phyloP scores from a whole-genome alignment of 1,140 invertebrate genomes.

The Leptestheria dahalacensis region DNA sequence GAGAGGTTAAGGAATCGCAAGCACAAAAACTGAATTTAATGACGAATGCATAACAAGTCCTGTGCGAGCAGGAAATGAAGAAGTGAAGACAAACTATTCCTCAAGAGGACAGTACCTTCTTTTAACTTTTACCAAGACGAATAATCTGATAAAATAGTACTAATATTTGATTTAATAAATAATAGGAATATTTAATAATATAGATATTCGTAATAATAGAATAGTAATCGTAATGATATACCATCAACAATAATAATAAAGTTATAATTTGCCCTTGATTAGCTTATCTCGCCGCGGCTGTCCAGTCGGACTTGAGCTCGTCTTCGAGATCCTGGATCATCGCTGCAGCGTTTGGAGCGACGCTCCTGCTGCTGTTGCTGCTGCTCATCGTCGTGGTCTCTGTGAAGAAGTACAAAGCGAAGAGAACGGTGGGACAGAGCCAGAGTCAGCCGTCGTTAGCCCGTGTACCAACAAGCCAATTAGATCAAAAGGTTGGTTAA shows the following conservation, averaged over 20 bases:
- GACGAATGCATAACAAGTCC: too few relatives aligned
- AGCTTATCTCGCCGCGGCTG: neutral
- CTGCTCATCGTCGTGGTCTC: neutral
- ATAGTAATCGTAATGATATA: neutral
- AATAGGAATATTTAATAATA: neutral
- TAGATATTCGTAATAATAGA: neutral
- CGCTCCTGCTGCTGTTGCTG: neutral
- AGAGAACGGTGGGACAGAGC: neutral
- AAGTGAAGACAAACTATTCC: too few relatives aligned
- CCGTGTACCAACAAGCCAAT: neutral
- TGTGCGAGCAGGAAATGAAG: too few relatives aligned
- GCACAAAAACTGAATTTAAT: too few relatives aligned
- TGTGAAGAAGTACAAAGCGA: neutral
- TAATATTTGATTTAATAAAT: too few relatives aligned
- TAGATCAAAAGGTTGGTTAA: neutral
- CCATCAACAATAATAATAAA: neutral
- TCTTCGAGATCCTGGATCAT: neutral
- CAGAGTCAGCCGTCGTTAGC: neutral
- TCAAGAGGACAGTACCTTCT: too few relatives aligned
- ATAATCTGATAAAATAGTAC: too few relatives aligned
- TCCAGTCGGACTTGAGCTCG: neutral
- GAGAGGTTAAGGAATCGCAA: too few relatives aligned
- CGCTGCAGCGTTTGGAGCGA: neutral
- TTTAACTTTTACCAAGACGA: too few relatives aligned
- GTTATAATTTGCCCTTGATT: neutral